Percentiles rank a stretch among this genome's conserved stretches.
phyloP scores from a whole-genome alignment of 2,797 vertebrate genomes.

The Halcyon leucocephala region DNA sequence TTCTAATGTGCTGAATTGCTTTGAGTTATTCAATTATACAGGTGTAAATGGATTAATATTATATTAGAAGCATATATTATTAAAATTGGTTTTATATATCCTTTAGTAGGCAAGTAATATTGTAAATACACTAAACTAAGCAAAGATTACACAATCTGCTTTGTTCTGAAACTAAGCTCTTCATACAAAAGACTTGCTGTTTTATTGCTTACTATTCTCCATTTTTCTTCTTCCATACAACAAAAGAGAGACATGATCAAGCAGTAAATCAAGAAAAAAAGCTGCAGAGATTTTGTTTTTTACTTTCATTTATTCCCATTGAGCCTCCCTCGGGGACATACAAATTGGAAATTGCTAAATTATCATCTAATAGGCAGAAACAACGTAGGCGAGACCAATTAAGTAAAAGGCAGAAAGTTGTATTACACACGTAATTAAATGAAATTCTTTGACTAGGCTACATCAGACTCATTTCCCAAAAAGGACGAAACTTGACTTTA shows the following conservation, averaged over 20 bases:
- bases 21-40: not conserved
- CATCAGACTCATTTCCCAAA: conserved; percentile 7
- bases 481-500: conserved; percentile 30
- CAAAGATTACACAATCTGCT: not conserved
- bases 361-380: conserved; percentile 79
- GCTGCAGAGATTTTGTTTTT: conserved; percentile 13
- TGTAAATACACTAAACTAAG: not conserved
- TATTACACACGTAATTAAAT: conserved; percentile 53
- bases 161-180: not conserved
- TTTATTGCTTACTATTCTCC: not conserved
- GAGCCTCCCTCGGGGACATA: conserved; percentile 49
- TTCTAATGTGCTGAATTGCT: not conserved
- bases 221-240: not conserved
- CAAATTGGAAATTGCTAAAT: conserved; percentile 70
- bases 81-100: not conserved
- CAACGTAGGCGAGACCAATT: conserved; percentile 76
- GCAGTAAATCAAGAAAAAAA: conserved; percentile 22
- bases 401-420: conserved; percentile 66
- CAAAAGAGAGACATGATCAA: not conserved
- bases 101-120: not conserved
- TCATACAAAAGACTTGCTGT: not conserved
- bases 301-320: conserved; percentile 50
- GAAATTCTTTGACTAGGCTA: conserved; percentile 48
- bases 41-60: not conserved
- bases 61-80: not conserved